Evolutionary conservation across 2,888 invertebrate species (phyloP), one percentile per base, ranked within the genome.

Genomic region (Spisula solida): DNA sequence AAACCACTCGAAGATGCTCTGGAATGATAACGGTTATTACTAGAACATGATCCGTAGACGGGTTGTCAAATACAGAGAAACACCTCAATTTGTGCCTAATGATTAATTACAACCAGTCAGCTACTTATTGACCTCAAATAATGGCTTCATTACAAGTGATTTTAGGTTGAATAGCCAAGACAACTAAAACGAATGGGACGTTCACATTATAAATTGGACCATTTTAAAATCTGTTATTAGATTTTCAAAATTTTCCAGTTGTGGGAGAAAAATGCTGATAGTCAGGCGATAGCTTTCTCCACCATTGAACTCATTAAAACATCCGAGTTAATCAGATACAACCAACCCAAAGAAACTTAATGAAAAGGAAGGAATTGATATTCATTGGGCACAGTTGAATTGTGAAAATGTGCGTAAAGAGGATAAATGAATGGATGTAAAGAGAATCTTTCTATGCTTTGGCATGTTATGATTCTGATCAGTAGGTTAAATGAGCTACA

Each of bases 271-370:
- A 75, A 18, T 75, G 75, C 75, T 18, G 75, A 6, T 16, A 34
- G 48, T 48, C 80, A 80, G 51, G 80, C 80, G 20, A 80, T 48
- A 6, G 6, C 47, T 14, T 25, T 25, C n/a, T 80, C 20, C 16
- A n/a, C 48, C 48, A 80, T n/a, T 80, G 47, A 80, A 79, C 79
- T 47, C n/a, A 79, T 79, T 55, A 82, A 56, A 82, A 82, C 10
- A 56, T 34, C 51, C 8, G 18, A 56, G 81, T 34, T 82, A 82
- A 82, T 82, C 80, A 80, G 80, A 80, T 80, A 56, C 14, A 56
- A 60, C 60, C 56, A 82, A 82, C 82, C 82, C 60, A 82, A 82
- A 82, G 51, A 41, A 82, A 82, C 29, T 82, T 55, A 66, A 82
- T 82, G 51, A 56, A 82, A 82, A 82, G 82, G n/a, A 82, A 60